phyloP scores from a whole-genome alignment of 2,797 vertebrate genomes.

The Lutra lutra region DNA sequence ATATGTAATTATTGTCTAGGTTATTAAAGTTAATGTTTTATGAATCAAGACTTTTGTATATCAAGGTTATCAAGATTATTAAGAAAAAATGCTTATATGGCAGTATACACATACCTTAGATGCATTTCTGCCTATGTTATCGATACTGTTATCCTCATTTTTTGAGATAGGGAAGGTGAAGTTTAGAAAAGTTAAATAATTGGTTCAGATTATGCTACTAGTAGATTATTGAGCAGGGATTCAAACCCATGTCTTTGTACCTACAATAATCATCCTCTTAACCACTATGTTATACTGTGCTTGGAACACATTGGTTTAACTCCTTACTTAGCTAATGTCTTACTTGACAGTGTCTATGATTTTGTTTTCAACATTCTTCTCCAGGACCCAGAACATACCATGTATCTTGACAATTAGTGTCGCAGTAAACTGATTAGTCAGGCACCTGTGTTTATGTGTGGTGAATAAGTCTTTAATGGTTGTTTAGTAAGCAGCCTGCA shows the following conservation, averaged over 20 bases:
- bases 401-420: conserved; percentile 33
- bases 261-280: neutral
- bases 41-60: conserved; percentile 36
- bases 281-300: neutral
- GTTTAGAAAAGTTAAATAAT: conserved; percentile 8
- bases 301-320: neutral
- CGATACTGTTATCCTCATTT: neutral
- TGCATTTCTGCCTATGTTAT: neutral
- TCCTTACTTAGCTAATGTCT: neutral
- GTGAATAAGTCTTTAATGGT: neutral
- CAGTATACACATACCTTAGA: neutral
- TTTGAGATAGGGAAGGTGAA: neutral
- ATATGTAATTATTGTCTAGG: neutral
- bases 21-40: conserved; percentile 42
- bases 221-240: neutral
- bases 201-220: neutral
- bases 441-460: neutral
- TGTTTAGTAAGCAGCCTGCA: neutral
- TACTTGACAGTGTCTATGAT: neutral
- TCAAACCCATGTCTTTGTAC: neutral
- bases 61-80: conserved; percentile 14
- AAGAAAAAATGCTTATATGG: conserved; percentile 18
- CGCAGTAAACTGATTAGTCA: neutral
- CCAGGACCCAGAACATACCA: neutral
- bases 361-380: conserved; percentile 28